Base-by-base conservation (phyloP, 2,113 vertebrate species). In the Thinocorus orbignyianus region DNA sequence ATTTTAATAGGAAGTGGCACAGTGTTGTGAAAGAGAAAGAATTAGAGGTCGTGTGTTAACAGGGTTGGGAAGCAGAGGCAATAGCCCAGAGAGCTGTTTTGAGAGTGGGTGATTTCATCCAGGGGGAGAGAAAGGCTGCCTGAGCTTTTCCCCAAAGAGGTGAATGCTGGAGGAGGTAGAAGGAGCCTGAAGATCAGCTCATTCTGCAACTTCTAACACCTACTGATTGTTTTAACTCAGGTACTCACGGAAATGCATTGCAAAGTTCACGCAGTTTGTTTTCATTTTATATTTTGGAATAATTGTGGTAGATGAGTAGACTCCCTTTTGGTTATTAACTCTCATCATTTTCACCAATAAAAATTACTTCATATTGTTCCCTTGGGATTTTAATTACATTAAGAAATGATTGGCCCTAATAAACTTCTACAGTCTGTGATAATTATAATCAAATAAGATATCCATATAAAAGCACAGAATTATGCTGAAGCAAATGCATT, bases 401-500 rank as follows among this genome's bases (percentile, higher is more conserved):
- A 98, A 97, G 95, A 93, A 97, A 97, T 97, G 91, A 98, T 97
- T 97, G 61, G 86, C 96, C 83, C 71, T 98, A 98, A 98, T 98
- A 98, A 97, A 97, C 93, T 97, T 98, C 93, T 97, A 60, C 93
- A 94, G 94, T 90, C 92, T 97, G 73, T 97, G 96, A 96, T 98
- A 98, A 98, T 98, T 98, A 97, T 92, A 96, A 95, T 98, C 97
- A 98, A 98, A 97, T 97, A 98, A 93, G 92, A 94, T 93, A 96
- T 62, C 95, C 93, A 87, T 95, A 97, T 96, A 94, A 98, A 98
- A 97, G 96, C 95, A 81, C 90, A 90, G 92, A 97, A 96, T 97
- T 95, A 95, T 76, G 86, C 81, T 79, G 88, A 94, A 96, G 96
- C 95, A 97, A 98, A 97, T 93, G 86, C 64, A 87, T n/a, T 97